These are phyloP conservation scores for Drosophila lowei DNA, from an alignment of 1,140 invertebrate genomes.

Conservation along the genomic window DNA sequence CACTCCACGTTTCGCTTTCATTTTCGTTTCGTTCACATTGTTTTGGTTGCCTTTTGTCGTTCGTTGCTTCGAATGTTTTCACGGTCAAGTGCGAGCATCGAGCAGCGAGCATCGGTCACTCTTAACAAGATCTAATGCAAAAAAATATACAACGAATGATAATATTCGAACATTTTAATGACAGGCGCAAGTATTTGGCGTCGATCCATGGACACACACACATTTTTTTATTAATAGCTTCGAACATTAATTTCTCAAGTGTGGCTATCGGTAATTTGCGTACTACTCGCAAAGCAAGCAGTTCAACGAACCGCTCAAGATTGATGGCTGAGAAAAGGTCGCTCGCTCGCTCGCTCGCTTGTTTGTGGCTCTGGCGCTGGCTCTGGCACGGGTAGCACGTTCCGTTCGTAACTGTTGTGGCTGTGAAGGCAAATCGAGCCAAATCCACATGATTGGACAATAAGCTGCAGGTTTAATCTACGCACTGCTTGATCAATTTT, in stretches of 20 bases:
- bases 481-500: no score
- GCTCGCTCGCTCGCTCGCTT: slow-evolving; percentile 6
- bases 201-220: slow-evolving; percentile 5
- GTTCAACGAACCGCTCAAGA: slow-evolving; percentile 65
- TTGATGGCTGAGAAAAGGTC: slow-evolving; percentile 58
- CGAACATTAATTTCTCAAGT: slow-evolving; percentile 52
- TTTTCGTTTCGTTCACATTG: slow-evolving; percentile 35
- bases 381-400: slow-evolving; percentile 53
- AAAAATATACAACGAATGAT: slow-evolving; percentile 36
- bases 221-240: slow-evolving; percentile 52
- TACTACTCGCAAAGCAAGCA: slow-evolving; percentile 41
- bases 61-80: slow-evolving; percentile 61
- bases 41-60: slow-evolving; percentile 21
- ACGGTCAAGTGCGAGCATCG: slow-evolving; percentile 68
- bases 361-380: slow-evolving; percentile 9
- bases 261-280: slow-evolving; percentile 77
- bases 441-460: no score
- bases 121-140: slow-evolving; percentile 74
- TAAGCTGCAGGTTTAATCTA: no score
- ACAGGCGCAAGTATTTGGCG: slow-evolving; percentile 26
- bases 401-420: slow-evolving; percentile 27
- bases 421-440: no score
- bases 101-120: slow-evolving; percentile 58
- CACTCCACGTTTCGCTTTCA: slow-evolving; percentile 63
- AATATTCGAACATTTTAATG: slow-evolving; percentile 48